Evolutionary conservation across 2,888 invertebrate genomes (phyloP), one percentile per base, ranked within the genome.

Genomic region (Xanthia togata): DNA sequence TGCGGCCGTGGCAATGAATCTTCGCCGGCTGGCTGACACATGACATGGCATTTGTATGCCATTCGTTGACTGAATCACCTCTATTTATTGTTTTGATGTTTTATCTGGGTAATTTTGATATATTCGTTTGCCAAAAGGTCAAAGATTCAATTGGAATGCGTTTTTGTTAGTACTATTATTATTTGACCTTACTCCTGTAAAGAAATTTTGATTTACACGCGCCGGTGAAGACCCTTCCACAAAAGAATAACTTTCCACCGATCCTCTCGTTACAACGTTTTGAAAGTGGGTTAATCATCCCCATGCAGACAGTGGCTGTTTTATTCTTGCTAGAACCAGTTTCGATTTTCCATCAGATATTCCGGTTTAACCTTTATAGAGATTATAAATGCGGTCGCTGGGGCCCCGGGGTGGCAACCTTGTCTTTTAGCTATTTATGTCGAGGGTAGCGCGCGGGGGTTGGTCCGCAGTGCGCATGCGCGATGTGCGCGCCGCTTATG

Each of bases 381-480:
- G 94, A 96, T 96, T 96, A 95, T 94, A 95, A 96, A 95, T 95
- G 95, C 94, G 95, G 95, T 95, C 93, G 94, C 90, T 86, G 92
- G 93, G 94, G 94, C 93, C 92, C 91, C 92, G 93, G 95, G 96
- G 95, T 95, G 96, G 96, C 94, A 96, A 96, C 96, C 96, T 96
- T 96, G 96, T 95, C 93, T 95, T 94, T 96, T 93, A 96, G 95
- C 95, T 96, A 96, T 96, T 96, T 96, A 96, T 96, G 96, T 94
- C 92, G 95, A 93, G 95, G 95, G 95, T 94, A 92, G 93, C 86
- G 89, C 92, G 92, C 89, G 93, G 94, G 90, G 95, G 93, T 93
- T 89, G 91, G 90, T 81, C 89, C 91, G 91, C 93, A 92, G 86
- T 92, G 95, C 96, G 96, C 96, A 95, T 92, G 95, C 93, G 90